phyloP scores from a whole-genome alignment of 2,797 vertebrate species.

The Mus spretus region DNA sequence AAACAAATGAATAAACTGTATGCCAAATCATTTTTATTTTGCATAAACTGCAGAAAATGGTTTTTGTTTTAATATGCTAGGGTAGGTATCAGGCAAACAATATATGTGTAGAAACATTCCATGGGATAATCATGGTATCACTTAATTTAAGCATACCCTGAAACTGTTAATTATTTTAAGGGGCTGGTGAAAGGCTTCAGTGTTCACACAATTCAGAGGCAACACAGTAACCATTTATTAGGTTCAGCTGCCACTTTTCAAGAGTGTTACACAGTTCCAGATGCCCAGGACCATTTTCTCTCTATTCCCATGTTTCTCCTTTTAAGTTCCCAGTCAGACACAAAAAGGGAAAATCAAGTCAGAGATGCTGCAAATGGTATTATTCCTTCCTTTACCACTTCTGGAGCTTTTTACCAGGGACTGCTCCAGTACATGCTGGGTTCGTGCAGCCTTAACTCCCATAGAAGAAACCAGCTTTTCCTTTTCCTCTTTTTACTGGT shows the following conservation, averaged over 20 bases:
- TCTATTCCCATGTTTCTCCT: not conserved
- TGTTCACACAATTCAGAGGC: not conserved
- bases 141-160: not conserved
- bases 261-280: not conserved
- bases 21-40: not conserved
- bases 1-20: constrained; percentile 14
- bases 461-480: not conserved
- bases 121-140: not conserved
- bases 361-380: not conserved
- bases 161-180: not conserved
- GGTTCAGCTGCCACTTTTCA: accelerated
- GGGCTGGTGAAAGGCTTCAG: not conserved
- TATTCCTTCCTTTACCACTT: not conserved
- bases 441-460: not conserved
- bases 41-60: not conserved
- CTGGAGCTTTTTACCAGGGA: not conserved
- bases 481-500: not conserved
- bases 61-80: constrained; percentile 22
- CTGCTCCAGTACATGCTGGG: not conserved
- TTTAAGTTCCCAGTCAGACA: not conserved
- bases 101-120: not conserved
- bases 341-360: not conserved
- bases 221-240: not conserved
- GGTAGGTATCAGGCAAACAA: not conserved
- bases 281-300: not conserved